A percentile compares a stretch with the other conserved stretches of the same genome.
These are phyloP conservation scores for Pseudococcus viburni DNA, from an alignment of 2,888 invertebrate species.

Conservation along the genomic window DNA sequence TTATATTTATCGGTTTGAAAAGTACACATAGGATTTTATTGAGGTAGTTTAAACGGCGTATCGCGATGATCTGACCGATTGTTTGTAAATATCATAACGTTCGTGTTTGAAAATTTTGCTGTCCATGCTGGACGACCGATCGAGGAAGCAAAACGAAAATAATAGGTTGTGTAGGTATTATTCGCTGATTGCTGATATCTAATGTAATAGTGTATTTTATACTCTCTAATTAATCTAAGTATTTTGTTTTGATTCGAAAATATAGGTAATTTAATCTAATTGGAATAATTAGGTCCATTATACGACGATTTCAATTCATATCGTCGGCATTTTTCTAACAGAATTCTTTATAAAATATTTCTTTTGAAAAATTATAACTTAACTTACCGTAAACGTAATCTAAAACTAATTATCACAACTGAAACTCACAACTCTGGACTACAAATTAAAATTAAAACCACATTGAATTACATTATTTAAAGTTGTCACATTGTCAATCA, in stretches of 20 bases:
- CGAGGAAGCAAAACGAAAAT: not conserved
- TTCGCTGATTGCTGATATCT: not conserved
- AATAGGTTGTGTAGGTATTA: not conserved
- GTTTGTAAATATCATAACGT: not conserved
- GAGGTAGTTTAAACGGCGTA: not conserved
- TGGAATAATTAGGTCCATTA: too few relatives aligned
- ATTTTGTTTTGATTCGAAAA: not conserved
- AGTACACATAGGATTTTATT: not conserved
- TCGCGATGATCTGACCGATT: not conserved
- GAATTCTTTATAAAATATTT: not conserved
- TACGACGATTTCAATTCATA: not conserved
- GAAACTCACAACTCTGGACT: too few relatives aligned
- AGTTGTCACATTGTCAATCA: too few relatives aligned
- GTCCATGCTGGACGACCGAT: not conserved
- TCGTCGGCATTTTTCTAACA: not conserved
- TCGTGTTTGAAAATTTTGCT: not conserved
- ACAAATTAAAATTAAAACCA: too few relatives aligned
- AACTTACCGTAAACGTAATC: too few relatives aligned
- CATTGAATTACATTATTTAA: too few relatives aligned
- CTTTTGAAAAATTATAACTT: too few relatives aligned
- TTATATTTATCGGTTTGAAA: not conserved
- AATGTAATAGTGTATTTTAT: too few relatives aligned
- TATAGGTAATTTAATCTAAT: not conserved
- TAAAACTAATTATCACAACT: too few relatives aligned
- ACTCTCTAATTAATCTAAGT: too few relatives aligned